phyloP scores from a whole-genome alignment of 2,888 invertebrate genomes.

The Athalia circularis region DNA sequence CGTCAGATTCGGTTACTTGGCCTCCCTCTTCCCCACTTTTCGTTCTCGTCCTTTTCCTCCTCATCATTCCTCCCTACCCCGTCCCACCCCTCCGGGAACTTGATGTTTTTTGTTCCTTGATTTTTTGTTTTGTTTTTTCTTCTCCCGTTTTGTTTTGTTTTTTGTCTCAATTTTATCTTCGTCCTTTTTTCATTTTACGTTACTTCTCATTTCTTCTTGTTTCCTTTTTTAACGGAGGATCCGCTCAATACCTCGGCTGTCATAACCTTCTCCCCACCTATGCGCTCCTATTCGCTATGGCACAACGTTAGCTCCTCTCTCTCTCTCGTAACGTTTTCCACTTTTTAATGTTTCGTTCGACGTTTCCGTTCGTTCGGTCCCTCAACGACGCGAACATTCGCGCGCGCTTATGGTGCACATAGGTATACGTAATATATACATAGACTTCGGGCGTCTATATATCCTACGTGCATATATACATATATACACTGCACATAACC shows the following conservation, averaged over 20 bases:
- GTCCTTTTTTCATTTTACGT: background rate
- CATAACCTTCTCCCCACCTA: conserved; percentile 65
- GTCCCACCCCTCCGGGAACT: conserved; percentile 55
- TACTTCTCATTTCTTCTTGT: conserved; percentile 57
- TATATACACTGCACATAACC: too few species aligned
- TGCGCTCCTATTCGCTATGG: conserved; percentile 50
- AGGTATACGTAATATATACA: too few species aligned
- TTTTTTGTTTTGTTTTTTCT: conserved; percentile 12
- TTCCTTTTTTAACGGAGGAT: conserved; percentile 73
- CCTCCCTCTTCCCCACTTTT: conserved; percentile 58
- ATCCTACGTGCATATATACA: too few species aligned
- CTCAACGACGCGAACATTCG: background rate
- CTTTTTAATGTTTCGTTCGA: conserved; percentile 73
- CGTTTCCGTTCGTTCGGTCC: conserved; percentile 65
- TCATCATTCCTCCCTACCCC: background rate
- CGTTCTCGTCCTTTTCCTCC: conserved; percentile 35
- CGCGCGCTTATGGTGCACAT: too few species aligned
- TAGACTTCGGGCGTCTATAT: too few species aligned
- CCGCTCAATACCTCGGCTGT: conserved; percentile 74
- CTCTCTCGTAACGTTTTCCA: conserved; percentile 65
- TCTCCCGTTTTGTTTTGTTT: background rate
- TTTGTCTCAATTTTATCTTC: background rate
- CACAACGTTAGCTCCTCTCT: conserved; percentile 12
- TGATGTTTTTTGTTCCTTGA: background rate
- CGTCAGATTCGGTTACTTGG: conserved; percentile 73